A percentile compares a stretch with the other conserved stretches of the same genome.
Conservation (phyloP, 2,888 invertebrate genomes). For the Morpho helenor region DNA sequence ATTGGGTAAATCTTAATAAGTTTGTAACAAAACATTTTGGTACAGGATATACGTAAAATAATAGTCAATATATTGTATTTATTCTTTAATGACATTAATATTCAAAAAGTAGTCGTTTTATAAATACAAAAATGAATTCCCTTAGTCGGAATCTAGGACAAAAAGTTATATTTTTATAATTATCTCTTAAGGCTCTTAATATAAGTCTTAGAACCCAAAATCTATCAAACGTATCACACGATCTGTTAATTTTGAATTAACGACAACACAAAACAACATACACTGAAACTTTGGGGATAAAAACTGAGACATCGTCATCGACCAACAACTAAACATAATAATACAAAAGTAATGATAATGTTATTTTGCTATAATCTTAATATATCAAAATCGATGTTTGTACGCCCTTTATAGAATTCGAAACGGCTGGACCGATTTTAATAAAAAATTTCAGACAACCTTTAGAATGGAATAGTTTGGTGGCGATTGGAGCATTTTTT, state of each 20-base stretch:
- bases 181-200: slow-evolving; percentile 5
- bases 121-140: slow-evolving; percentile 45
- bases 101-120: slow-evolving; percentile 56
- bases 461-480: no score
- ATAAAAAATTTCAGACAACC: no score
- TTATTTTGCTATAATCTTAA: no score
- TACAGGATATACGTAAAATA: not conserved
- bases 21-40: not conserved
- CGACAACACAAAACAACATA: slow-evolving; percentile 28
- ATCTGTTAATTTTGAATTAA: slow-evolving; percentile 26
- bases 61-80: slow-evolving; percentile 8
- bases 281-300: not conserved
- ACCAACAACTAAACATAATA: no score
- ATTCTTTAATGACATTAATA: slow-evolving; percentile 65
- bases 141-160: slow-evolving; percentile 21
- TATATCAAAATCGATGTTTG: no score
- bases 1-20: no score
- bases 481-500: no score
- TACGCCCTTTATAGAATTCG: no score
- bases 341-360: no score
- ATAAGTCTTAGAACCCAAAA: slow-evolving; percentile 15
- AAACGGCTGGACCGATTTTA: no score
- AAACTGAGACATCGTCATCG: no score
- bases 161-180: slow-evolving; percentile 13
- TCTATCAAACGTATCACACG: slow-evolving; percentile 28